Evolutionary conservation across 2,888 invertebrate genomes (phyloP).

Genomic region (Fabriciana adippe): DNA sequence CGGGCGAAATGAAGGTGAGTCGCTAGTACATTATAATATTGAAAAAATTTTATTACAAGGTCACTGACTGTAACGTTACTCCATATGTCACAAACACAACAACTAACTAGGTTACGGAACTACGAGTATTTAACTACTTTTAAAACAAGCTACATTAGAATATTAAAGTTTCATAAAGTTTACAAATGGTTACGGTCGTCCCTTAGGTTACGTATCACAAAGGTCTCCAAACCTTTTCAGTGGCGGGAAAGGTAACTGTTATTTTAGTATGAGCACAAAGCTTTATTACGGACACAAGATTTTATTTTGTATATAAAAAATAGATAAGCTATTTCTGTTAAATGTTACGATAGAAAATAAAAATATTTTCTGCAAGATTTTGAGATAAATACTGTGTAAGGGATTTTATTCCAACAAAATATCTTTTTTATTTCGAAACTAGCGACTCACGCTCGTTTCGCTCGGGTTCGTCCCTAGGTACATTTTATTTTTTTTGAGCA

Average conservation of each 20-base stretch:
- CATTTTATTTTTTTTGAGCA: too few species aligned
- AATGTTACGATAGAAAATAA: neutral
- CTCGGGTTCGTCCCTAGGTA: too few species aligned
- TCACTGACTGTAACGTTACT: too few species aligned
- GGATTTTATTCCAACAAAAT: too few species aligned
- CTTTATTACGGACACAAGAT: constrained; percentile 2
- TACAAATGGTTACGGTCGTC: constrained; percentile 7
- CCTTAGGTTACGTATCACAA: constrained; percentile 3
- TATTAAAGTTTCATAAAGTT: constrained; percentile 4
- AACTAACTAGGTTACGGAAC: neutral
- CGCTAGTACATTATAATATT: too few species aligned
- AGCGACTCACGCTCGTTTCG: too few species aligned
- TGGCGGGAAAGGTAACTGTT: neutral
- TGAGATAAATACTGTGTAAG: too few species aligned
- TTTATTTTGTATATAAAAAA: neutral
- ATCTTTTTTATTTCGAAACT: too few species aligned
- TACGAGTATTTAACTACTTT: neutral
- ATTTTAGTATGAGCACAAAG: neutral
- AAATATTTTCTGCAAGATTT: neutral
- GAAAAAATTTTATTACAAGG: too few species aligned
- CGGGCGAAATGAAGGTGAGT: too few species aligned
- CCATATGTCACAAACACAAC: neutral
- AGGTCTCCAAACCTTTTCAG: constrained; percentile 8
- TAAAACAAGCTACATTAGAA: neutral
- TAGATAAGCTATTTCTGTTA: neutral